Evolutionary conservation across 2,113 vertebrate genomes (phyloP), one percentile per base, ranked within the genome.

Genomic region (Salminus brasiliensis): DNA sequence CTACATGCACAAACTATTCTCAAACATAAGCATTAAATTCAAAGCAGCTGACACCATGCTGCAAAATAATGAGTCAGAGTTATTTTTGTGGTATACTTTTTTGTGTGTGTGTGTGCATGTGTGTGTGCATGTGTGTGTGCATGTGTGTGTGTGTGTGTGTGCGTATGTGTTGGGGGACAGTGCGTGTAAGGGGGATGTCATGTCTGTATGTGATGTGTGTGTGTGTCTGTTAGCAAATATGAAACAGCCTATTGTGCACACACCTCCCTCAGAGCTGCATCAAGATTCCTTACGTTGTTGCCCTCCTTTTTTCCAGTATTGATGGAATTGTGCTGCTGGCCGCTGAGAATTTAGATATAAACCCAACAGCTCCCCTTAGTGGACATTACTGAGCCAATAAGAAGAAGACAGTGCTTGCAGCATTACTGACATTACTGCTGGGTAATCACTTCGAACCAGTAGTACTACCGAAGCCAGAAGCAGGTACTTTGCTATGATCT

Each of bases 91-190:
- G n/a, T 55, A 21, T 7, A 55, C 25, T 9, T 5, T 49, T 9
- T 5, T 49, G 47, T 1, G 47, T 21, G 47, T 21, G 47, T 21
- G 12, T 49, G 12, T 49, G 69, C 53, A 60, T 53, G 47, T 68
- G 57, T 69, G 23, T 57, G 32, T 78, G 75, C 3, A 16, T 77
- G 74, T 53, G 74, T 52, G 41, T 68, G 49, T n/a, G n/a, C 21
- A 36, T 69, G 39, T 41, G 41, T 70, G 67, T n/a, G 67, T 47
- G n/a, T 39, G 41, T 67, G 47, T 21, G 12, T 49, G 12, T 49
- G 69, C 53, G 55, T 53, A 32, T 68, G 57, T 69, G 23, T 57
- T n/a, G n/a, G n/a, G n/a, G n/a, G n/a, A n/a, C n/a, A n/a, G n/a
- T n/a, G n/a, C n/a, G n/a, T n/a, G n/a, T n/a, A n/a, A n/a, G 49